Conservation (phyloP, 2,797 vertebrate genomes). For the Arnoldichthys spilopterus region DNA sequence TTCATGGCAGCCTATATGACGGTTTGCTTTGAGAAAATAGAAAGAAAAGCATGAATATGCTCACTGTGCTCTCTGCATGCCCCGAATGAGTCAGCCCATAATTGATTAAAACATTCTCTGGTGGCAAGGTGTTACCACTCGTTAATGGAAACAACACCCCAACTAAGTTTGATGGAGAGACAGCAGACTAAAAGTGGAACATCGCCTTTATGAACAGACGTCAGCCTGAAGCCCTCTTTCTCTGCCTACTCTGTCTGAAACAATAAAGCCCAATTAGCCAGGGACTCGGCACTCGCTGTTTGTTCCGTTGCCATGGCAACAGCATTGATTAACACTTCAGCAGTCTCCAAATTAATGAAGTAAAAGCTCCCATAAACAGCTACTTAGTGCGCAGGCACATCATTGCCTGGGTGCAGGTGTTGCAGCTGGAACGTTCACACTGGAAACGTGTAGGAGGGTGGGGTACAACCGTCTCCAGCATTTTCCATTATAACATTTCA, state of each 20-base stretch:
- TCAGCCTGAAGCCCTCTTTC: slow-evolving; percentile 54
- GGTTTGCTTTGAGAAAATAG: slow-evolving; percentile 6
- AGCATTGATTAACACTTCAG: slow-evolving; percentile 78
- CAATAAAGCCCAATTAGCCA: slow-evolving; percentile 85
- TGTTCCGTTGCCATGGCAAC: slow-evolving; percentile 85
- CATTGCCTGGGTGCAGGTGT: slow-evolving; percentile 80
- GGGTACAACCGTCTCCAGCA: slow-evolving; percentile 73
- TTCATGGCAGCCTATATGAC: slow-evolving; percentile 19
- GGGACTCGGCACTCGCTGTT: slow-evolving; percentile 82
- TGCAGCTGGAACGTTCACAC: slow-evolving; percentile 65
- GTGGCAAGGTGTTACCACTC: slow-evolving; percentile 51
- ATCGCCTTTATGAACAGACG: slow-evolving; percentile 57
- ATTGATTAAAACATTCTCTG: slow-evolving; percentile 55
- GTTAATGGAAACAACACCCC: slow-evolving; percentile 56
- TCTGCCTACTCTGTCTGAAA: slow-evolving; percentile 63
- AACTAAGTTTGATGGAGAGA: slow-evolving; percentile 53
- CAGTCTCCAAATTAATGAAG: slow-evolving; percentile 71
- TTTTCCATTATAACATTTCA: slow-evolving; percentile 79
- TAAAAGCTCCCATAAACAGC: slow-evolving; percentile 81
- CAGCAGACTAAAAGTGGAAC: slow-evolving; percentile 48
- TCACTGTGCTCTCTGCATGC: slow-evolving; percentile 31
- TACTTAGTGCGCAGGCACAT: slow-evolving; percentile 75
- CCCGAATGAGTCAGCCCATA: slow-evolving; percentile 48
- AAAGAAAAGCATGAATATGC: neutral
- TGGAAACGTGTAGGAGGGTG: slow-evolving; percentile 55